A percentile compares a stretch with the other conserved stretches of the same genome.
Evolutionary conservation across 2,888 invertebrate species (phyloP).

Genomic region (Plagodis dolabraria): DNA sequence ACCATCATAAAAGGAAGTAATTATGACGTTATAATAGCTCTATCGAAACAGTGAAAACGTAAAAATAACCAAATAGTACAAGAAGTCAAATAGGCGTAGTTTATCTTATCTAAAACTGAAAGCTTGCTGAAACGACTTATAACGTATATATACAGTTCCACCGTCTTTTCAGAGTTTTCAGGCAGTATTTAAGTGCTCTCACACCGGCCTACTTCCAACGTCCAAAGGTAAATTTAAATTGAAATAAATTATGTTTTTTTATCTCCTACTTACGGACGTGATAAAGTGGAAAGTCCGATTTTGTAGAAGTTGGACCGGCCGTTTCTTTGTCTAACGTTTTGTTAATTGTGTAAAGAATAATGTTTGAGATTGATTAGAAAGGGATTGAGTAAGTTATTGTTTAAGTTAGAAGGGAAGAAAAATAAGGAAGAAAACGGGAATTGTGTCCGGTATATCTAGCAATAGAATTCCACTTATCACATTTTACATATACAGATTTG

Average conservation of each 20-base stretch:
- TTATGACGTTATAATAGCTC: too few relatives aligned
- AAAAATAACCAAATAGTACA: too few relatives aligned
- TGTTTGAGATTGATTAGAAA: background rate
- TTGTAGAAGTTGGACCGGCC: background rate
- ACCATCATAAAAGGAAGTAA: too few relatives aligned
- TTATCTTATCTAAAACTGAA: background rate
- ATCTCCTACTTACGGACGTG: slow-evolving; percentile 19
- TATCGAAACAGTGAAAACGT: too few relatives aligned
- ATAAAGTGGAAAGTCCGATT: slow-evolving; percentile 9
- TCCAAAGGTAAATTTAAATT: slow-evolving; percentile 26
- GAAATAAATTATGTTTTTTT: slow-evolving; percentile 30
- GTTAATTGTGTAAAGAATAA: background rate
- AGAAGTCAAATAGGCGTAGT: background rate
- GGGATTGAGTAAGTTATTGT: too few relatives aligned
- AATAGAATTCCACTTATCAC: too few relatives aligned
- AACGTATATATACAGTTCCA: background rate
- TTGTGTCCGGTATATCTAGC: too few relatives aligned
- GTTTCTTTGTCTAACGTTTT: background rate
- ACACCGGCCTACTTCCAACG: slow-evolving; percentile 31
- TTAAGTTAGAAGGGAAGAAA: too few relatives aligned
- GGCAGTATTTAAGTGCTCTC: slow-evolving; percentile 29
- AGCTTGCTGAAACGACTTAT: background rate
- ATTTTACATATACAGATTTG: too few relatives aligned
- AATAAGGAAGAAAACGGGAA: too few relatives aligned
- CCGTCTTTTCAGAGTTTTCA: slow-evolving; percentile 29